Evolutionary conservation across 37 sponge, comb jelly and placozoan genomes (phyloP).

Genomic region (Dysidea cf. avara): DNA sequence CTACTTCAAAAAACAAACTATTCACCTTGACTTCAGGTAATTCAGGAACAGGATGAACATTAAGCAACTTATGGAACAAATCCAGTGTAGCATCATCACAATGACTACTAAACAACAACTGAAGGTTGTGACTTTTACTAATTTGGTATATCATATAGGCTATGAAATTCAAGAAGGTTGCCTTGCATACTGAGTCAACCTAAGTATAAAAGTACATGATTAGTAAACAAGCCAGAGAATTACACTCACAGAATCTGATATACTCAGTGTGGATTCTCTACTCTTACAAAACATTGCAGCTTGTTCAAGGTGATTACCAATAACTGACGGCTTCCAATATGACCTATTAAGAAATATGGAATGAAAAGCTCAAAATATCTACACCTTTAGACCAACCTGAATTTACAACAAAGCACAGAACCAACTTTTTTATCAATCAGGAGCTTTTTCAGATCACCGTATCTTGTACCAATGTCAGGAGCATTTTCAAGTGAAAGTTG

Average conservation of each 20-base stretch:
- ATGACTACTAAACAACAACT: too few relatives aligned
- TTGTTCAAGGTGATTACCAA: constrained; percentile 63
- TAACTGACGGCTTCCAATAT: constrained; percentile 70
- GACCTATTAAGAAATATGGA: too few relatives aligned
- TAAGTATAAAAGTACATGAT: too few relatives aligned
- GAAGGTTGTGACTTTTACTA: constrained; percentile 64
- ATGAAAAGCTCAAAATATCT: too few relatives aligned
- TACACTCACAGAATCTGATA: constrained; percentile 67
- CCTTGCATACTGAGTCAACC: too few relatives aligned
- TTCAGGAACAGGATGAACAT: constrained; percentile 42
- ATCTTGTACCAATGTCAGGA: too few relatives aligned
- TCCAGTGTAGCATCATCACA: constrained; percentile 35
- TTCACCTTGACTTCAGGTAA: constrained; percentile 47
- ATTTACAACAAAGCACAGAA: constrained; percentile 48
- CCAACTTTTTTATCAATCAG: constrained; percentile 53
- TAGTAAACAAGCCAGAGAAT: constrained; percentile 60
- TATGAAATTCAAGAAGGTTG: constrained; percentile 71
- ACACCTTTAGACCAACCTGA: too few relatives aligned
- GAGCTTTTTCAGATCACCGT: constrained; percentile 31
- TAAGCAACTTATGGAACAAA: constrained; percentile 55
- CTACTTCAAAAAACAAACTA: too few relatives aligned
- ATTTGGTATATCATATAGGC: constrained; percentile 70
- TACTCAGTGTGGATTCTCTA: constrained; percentile 68
- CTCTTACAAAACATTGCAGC: constrained; percentile 60
- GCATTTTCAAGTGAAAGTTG: too few relatives aligned